Percentiles rank a stretch among this genome's conserved stretches.
Evolutionary conservation across 2,797 vertebrate species (phyloP).

Genomic region (Sebastes diploproa): DNA sequence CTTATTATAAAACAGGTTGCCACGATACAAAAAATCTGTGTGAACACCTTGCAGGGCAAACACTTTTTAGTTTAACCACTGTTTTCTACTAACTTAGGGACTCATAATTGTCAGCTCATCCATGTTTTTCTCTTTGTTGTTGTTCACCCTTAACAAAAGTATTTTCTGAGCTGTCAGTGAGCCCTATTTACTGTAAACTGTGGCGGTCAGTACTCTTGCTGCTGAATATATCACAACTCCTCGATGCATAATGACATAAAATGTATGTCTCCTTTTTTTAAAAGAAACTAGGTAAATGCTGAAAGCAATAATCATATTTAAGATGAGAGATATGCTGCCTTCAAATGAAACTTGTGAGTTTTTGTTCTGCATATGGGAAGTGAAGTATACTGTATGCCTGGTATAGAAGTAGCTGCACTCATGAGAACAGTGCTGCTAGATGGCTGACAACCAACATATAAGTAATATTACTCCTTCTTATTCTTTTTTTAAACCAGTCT

Average conservation of each 20-base stretch:
- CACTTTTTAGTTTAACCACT: background rate
- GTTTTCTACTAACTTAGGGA: background rate
- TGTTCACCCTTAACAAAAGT: background rate
- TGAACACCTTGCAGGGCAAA: background rate
- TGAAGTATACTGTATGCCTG: background rate
- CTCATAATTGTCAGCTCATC: background rate
- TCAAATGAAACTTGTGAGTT: background rate
- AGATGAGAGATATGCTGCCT: background rate
- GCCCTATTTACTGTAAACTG: background rate
- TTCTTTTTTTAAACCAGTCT: background rate
- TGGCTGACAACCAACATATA: background rate
- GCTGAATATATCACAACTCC: background rate
- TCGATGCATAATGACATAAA: background rate
- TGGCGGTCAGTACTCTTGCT: background rate
- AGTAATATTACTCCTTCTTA: background rate
- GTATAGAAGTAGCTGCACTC: background rate
- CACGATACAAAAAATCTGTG: background rate
- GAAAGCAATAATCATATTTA: background rate
- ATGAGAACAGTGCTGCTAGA: background rate
- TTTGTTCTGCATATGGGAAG: background rate
- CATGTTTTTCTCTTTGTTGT: background rate
- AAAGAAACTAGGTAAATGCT: background rate
- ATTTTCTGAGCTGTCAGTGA: background rate
- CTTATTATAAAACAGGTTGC: background rate
- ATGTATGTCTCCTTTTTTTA: background rate